A percentile compares a stretch with the other conserved stretches of the same genome.
phyloP scores from a whole-genome alignment of 2,797 vertebrate species.

The Muscicapa comitata region DNA sequence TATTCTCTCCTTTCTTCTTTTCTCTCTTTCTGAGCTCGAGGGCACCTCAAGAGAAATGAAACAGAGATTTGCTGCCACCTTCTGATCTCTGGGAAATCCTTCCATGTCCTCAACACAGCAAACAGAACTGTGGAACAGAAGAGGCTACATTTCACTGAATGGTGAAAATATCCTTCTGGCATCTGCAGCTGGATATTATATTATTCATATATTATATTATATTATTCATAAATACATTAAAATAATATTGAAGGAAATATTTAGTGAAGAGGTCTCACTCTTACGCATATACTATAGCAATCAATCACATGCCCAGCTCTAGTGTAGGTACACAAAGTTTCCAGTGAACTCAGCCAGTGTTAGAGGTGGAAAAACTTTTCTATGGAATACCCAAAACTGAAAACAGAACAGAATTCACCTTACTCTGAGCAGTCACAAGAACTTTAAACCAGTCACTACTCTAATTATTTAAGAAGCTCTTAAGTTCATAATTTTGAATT shows the following conservation, averaged over 20 bases:
- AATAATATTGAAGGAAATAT: not conserved
- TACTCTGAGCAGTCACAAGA: not conserved
- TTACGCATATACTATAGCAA: not conserved
- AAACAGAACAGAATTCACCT: not conserved
- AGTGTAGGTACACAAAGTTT: not conserved
- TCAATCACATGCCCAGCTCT: not conserved
- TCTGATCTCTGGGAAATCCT: constrained; percentile 4
- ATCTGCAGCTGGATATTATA: not conserved
- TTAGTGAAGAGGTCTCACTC: not conserved
- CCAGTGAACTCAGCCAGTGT: not conserved
- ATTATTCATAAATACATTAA: not conserved
- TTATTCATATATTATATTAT: not conserved
- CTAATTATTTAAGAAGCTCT: not conserved
- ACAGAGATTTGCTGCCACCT: constrained; percentile 62
- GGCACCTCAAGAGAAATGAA: not conserved
- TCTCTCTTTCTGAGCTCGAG: not conserved
- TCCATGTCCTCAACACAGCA: not conserved
- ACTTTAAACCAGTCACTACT: not conserved
- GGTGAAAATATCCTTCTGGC: not conserved
- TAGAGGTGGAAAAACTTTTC: not conserved
- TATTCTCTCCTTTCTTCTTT: not conserved
- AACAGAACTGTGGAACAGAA: accelerated
- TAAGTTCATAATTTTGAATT: not conserved
- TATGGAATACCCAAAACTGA: not conserved
- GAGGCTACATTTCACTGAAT: not conserved